These are phyloP conservation scores for Drosophila willistoni DNA, from an alignment of 1,140 invertebrate species.

Conservation along the genomic window DNA sequence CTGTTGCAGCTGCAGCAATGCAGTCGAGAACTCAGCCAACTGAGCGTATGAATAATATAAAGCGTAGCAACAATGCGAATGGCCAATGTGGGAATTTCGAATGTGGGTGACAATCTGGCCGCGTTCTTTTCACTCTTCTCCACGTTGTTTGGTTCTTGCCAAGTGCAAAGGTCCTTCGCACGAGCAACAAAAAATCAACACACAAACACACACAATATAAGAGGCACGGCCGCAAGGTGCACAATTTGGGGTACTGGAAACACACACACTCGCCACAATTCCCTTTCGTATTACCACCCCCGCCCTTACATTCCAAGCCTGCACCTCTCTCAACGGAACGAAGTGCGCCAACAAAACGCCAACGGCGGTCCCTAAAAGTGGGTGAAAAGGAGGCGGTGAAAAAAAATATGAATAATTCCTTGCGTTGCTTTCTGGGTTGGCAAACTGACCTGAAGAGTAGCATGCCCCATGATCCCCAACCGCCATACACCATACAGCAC, in stretches of 20 bases:
- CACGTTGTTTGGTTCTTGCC: slow-evolving; percentile 8
- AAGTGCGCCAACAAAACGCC: slow-evolving; percentile 19
- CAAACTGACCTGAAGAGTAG: slow-evolving; percentile 3
- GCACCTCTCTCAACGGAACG: background rate
- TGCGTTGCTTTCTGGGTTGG: slow-evolving; percentile 17
- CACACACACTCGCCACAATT: slow-evolving; percentile 28
- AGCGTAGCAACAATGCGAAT: slow-evolving; percentile 52
- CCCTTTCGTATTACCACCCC: background rate
- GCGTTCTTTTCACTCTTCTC: slow-evolving; percentile 20
- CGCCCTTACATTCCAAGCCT: too few relatives aligned
- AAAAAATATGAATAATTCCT: slow-evolving; percentile 46
- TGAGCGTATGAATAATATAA: slow-evolving; percentile 66
- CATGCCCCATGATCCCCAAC: background rate
- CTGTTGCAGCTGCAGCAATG: slow-evolving; percentile 10
- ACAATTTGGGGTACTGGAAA: slow-evolving; percentile 2
- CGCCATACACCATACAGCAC: background rate
- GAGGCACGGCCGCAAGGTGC: slow-evolving; percentile 32
- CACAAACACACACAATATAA: background rate
- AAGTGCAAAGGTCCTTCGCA: slow-evolving; percentile 32
- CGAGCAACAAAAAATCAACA: slow-evolving; percentile 7
- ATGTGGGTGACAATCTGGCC: slow-evolving; percentile 54
- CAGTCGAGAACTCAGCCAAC: slow-evolving; percentile 32
- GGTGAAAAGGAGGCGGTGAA: slow-evolving; percentile 15
- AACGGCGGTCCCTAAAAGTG: slow-evolving; percentile 18
- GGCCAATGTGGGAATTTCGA: slow-evolving; percentile 30